A percentile compares a stretch with the other conserved stretches of the same genome.
Evolutionary conservation across 2,888 invertebrate genomes (phyloP).

Genomic region (Noctua pronuba): DNA sequence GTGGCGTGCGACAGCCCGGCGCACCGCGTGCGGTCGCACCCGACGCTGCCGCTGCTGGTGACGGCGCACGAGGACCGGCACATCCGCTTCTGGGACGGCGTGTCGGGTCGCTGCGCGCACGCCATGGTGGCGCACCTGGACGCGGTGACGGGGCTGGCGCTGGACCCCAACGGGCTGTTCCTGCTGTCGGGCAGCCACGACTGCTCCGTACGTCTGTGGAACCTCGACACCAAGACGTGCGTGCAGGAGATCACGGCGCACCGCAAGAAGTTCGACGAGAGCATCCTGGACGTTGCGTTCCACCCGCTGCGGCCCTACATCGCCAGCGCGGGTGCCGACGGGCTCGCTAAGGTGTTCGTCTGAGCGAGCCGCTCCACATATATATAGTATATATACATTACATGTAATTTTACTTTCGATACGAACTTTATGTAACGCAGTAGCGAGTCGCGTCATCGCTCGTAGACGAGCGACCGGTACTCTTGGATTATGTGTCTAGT

Average conservation of each 20-base stretch:
- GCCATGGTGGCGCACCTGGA: constrained; percentile 99
- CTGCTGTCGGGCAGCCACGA: constrained; percentile 99
- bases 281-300: constrained; percentile 99
- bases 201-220: constrained; percentile 99
- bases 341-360: constrained; percentile 99
- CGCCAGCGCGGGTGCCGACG: constrained; percentile 99
- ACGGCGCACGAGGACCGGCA: constrained; percentile 99
- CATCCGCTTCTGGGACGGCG: constrained; percentile 99
- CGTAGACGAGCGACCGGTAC: constrained; percentile 69
- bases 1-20: constrained; percentile 92
- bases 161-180: constrained; percentile 99
- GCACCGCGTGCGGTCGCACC: constrained; percentile 97
- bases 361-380: constrained; percentile 79
- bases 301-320: constrained; percentile 99
- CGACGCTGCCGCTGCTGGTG: constrained; percentile 98
- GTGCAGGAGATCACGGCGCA: constrained; percentile 99
- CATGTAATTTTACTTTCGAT: constrained; percentile 80
- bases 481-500: constrained; percentile 77
- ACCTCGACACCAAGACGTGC: constrained; percentile 99
- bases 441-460: constrained; percentile 72
- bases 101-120: constrained; percentile 97
- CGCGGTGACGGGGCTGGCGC: constrained; percentile 99
- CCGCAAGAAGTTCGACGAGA: constrained; percentile 99
- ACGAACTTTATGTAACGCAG: constrained; percentile 75
- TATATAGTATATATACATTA: constrained; percentile 73